Evolutionary conservation across 2,888 invertebrate genomes (phyloP).

Genomic region (Pachydiplax longipennis): DNA sequence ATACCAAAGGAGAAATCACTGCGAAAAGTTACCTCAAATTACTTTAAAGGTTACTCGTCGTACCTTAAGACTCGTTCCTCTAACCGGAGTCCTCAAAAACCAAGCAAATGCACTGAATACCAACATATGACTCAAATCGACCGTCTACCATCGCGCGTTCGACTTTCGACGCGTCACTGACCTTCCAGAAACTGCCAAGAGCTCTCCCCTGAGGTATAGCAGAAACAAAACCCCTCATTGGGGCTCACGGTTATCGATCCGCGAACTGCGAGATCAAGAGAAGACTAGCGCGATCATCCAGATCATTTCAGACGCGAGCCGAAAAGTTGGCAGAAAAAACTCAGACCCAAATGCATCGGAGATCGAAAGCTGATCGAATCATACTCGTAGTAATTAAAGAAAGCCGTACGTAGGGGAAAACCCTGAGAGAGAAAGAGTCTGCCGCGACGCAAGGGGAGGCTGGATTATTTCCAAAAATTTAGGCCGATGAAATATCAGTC

Average conservation of each 20-base stretch:
- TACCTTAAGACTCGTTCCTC: no score
- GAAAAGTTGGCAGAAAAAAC: neutral
- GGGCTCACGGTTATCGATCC: neutral
- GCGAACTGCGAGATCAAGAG: neutral
- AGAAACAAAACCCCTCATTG: neutral
- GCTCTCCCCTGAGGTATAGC: no score
- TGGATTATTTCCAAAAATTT: slow-evolving; percentile 12
- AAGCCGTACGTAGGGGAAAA: neutral
- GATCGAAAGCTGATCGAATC: neutral
- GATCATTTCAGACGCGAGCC: neutral
- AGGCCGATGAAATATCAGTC: slow-evolving; percentile 18
- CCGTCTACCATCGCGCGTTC: neutral
- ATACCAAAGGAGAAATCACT: no score
- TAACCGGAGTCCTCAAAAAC: no score
- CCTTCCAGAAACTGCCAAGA: neutral
- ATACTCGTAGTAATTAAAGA: slow-evolving; percentile 22
- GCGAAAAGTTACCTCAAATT: no score
- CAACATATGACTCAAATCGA: no score
- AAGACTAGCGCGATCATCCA: neutral
- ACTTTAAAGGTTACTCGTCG: no score
- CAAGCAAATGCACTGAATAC: no score
- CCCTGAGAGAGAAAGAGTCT: no score
- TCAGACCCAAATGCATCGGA: slow-evolving; percentile 1
- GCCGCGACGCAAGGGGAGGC: no score
- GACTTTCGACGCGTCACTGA: slow-evolving; percentile 9